Evolutionary conservation across 1,140 invertebrate species (phyloP), one percentile per base, ranked within the genome.

Genomic region (Aporrectodea caliginosa): DNA sequence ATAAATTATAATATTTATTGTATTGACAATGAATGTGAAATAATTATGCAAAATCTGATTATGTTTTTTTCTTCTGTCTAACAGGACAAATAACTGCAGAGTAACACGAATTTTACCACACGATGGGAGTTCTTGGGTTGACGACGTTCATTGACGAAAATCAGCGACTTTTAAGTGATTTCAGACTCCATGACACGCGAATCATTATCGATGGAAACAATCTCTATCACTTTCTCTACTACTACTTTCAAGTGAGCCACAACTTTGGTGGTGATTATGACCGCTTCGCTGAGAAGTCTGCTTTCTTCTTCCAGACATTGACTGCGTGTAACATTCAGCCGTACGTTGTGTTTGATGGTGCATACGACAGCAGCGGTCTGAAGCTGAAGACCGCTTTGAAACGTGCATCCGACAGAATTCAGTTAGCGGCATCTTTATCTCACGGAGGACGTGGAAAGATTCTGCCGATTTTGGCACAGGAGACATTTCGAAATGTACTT

Each of bases 221-320:
- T 86, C 85, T 96, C 69, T 91, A 91, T 35, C 91, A 91, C 77
- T 92, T 93, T 83, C 84, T 96, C 0, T 95, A 94, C 83, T 90
- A 89, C 81, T 89, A 88, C n/a, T 86, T 91, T 1, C 91, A 90
- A 77, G 89, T 90, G 75, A 91, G 92, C 82, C 92, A 91, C 71
- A 90, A 91, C 0, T 96, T 94, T 87, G 94, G 94, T 27, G 95
- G 95, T 0, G 94, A 96, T 86, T 96, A 96, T 84, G 93, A 95
- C 83, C 91, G 91, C 82, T 94, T 91, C 87, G 91, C 90, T 1
- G 84, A 90, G 27, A 87, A 88, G 31, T 89, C 93, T 6, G 86
- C 87, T 69, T 89, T 91, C 22, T 95, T 95, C 84, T 95, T 96
- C 83, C 88, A 91, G 14, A 86, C 91, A 16, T 88, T 96, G 1